These are phyloP conservation scores for Struthio camelus DNA, from an alignment of 2,113 vertebrate genomes.

Conservation along the genomic window DNA sequence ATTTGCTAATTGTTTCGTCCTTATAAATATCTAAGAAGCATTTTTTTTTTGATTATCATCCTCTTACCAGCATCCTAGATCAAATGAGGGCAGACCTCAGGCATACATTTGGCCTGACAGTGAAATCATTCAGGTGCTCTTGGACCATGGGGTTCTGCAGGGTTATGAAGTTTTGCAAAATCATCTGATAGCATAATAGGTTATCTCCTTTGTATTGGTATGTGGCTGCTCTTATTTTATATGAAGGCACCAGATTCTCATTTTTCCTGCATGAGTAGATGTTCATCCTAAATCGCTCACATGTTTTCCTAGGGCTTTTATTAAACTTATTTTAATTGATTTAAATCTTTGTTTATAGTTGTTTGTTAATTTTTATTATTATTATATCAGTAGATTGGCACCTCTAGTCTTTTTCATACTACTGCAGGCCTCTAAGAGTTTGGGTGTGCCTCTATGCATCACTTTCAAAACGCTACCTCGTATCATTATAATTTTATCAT, in stretches of 20 bases:
- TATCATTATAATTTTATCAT: background rate
- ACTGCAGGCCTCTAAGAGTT: background rate
- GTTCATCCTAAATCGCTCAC: background rate
- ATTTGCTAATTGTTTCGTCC: background rate
- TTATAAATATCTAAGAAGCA: background rate
- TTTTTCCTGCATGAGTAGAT: background rate
- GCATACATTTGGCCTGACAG: background rate
- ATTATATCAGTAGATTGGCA: background rate
- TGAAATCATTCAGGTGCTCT: background rate
- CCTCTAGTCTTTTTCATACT: background rate
- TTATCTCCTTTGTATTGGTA: background rate
- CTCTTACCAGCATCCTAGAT: background rate
- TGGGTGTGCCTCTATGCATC: background rate
- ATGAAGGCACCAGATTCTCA: background rate
- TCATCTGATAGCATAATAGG: background rate
- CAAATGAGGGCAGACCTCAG: background rate
- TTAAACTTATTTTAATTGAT: background rate
- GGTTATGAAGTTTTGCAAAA: background rate
- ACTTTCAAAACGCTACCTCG: background rate
- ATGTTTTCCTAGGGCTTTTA: background rate
- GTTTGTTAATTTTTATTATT: background rate
- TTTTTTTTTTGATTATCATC: background rate
- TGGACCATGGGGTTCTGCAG: background rate
- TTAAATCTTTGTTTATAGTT: background rate
- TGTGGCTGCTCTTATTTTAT: background rate